Percentiles rank a stretch among this genome's conserved stretches.
Conservation (phyloP, 2,797 vertebrate genomes). For the Benthosema pterotum region DNA sequence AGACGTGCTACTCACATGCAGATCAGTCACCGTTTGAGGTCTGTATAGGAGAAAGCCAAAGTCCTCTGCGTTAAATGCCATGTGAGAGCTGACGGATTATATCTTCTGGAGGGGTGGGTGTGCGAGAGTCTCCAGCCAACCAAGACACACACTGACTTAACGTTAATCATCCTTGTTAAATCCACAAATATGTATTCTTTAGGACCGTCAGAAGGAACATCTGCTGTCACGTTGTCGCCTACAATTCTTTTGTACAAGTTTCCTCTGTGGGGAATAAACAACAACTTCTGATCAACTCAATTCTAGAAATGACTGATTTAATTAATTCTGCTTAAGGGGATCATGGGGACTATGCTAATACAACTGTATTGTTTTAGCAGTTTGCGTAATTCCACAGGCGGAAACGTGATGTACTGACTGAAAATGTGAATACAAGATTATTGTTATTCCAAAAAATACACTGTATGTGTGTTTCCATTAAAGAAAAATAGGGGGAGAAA, state of each 20-base stretch:
- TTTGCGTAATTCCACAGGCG: constrained; percentile 4
- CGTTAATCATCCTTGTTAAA: constrained; percentile 31
- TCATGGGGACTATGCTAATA: constrained; percentile 37
- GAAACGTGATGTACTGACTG: neutral
- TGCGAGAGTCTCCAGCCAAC: constrained; percentile 60
- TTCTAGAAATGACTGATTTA: constrained; percentile 30
- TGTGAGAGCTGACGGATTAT: constrained; percentile 33
- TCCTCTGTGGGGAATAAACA: neutral
- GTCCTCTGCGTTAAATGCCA: constrained; percentile 42
- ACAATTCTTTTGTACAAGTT: neutral
- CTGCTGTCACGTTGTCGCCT: neutral
- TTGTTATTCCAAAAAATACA: too few species aligned
- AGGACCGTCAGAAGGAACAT: neutral
- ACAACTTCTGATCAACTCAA: neutral
- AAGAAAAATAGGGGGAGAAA: too few species aligned
- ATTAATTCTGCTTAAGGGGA: constrained; percentile 54
- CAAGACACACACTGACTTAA: constrained; percentile 41
- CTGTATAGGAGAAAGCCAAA: constrained; percentile 53
- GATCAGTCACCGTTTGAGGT: constrained; percentile 26
- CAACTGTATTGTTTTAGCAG: constrained; percentile 13
- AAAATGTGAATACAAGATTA: neutral
- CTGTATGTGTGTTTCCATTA: too few species aligned
- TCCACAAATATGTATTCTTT: neutral
- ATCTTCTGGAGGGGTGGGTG: constrained; percentile 56
- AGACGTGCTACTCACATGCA: constrained; percentile 71